Percentiles rank a stretch among this genome's conserved stretches.
Conservation (phyloP, 2,113 vertebrate species). For the Syngnathus scovelli region DNA sequence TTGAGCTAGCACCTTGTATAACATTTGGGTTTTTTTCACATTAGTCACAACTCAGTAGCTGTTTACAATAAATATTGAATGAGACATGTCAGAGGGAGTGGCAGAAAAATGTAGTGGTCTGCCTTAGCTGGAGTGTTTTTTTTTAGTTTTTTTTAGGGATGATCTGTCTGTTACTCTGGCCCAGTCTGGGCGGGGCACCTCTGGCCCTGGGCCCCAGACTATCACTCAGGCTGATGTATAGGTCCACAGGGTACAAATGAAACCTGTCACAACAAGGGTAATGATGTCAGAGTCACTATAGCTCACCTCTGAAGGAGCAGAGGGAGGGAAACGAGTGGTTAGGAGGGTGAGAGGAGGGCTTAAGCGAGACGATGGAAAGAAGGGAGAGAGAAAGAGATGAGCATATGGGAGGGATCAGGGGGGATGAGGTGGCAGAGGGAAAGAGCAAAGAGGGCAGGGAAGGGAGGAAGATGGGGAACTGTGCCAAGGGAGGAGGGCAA, state of each 20-base stretch:
- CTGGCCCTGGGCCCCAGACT: constrained; percentile 56
- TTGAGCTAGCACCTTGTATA: constrained; percentile 19
- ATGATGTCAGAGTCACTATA: constrained; percentile 72
- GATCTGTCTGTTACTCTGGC: constrained; percentile 50
- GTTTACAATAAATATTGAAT: constrained; percentile 13
- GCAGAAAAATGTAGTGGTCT: constrained; percentile 41
- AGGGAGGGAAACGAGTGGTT: constrained; percentile 32
- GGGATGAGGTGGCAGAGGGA: not conserved
- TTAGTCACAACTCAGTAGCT: not conserved
- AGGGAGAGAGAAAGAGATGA: constrained; percentile 1
- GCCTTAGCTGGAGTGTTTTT: constrained; percentile 44
- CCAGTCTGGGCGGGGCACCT: constrained; percentile 42
- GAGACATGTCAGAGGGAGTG: constrained; percentile 41
- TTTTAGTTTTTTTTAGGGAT: constrained; percentile 31
- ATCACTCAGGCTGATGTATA: constrained; percentile 69
- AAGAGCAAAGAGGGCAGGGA: not conserved
- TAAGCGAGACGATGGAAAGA: constrained; percentile 2
- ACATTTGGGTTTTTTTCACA: not conserved
- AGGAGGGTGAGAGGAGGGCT: constrained; percentile 20
- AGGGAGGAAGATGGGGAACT: not conserved
- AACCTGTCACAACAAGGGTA: constrained; percentile 75
- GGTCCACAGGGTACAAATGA: constrained; percentile 66
- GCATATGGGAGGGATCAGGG: constrained; percentile 18
- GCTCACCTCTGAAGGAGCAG: constrained; percentile 35
- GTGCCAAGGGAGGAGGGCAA: not conserved